Evolutionary conservation across 35 echinoderm and acorn worm species (phyloP).

Genomic region (Lytechinus pictus): DNA sequence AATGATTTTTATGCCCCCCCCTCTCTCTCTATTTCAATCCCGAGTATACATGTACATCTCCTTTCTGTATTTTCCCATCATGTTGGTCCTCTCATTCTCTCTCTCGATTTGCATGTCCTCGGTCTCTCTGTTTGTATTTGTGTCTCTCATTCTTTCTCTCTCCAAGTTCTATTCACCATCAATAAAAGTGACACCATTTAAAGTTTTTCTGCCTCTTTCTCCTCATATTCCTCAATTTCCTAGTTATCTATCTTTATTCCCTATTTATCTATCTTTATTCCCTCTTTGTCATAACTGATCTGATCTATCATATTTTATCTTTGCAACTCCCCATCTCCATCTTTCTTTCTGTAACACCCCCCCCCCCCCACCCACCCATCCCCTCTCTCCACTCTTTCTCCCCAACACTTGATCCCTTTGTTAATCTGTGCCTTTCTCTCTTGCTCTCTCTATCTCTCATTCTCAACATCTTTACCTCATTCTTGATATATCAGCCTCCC

Average conservation of each 20-base stretch:
- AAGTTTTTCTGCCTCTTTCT: not conserved
- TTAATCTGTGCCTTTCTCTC: too few species aligned
- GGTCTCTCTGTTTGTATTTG: not conserved
- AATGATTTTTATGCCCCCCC: not conserved
- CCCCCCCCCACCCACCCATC: not conserved
- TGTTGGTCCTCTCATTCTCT: not conserved
- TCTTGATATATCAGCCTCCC: not conserved
- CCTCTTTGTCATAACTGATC: not conserved
- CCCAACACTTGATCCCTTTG: too few species aligned
- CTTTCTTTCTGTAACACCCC: not conserved
- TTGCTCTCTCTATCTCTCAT: too few species aligned
- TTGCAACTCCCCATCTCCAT: not conserved
- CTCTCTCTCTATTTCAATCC: not conserved
- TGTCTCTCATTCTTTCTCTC: not conserved
- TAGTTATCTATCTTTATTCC: not conserved
- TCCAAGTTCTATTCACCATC: too few species aligned
- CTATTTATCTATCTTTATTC: not conserved
- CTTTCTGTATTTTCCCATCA: not conserved
- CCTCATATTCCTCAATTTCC: not conserved
- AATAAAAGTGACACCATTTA: too few species aligned
- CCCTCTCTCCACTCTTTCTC: not conserved
- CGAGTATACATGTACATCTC: not conserved
- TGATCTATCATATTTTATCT: too few species aligned
- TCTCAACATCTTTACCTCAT: too few species aligned
- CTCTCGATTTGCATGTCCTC: too few species aligned